Evolutionary conservation across 2,113 vertebrate genomes (phyloP).

Genomic region (Camelus dromedarius): DNA sequence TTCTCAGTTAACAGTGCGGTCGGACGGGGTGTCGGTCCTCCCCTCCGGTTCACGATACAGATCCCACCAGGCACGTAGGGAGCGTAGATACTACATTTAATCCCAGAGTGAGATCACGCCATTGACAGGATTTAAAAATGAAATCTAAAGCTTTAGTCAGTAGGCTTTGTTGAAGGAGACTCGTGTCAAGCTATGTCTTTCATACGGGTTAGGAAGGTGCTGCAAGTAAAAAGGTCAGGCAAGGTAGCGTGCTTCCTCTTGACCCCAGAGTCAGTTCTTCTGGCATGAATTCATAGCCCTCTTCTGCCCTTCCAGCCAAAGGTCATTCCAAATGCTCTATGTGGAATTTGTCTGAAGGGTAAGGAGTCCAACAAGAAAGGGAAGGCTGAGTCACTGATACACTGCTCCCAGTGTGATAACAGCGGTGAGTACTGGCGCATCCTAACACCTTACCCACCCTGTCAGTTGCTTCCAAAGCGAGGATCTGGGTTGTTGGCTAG

Average conservation of each 20-base stretch:
- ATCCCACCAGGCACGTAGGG: not conserved
- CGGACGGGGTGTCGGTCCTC: not conserved
- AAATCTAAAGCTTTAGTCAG: not conserved
- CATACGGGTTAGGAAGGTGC: slow-evolving; percentile 61
- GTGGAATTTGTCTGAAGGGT: slow-evolving; percentile 99
- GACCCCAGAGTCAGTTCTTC: slow-evolving; percentile 86
- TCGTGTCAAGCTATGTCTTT: slow-evolving; percentile 43
- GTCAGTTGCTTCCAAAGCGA: not conserved
- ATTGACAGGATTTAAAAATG: not conserved
- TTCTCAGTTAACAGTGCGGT: not conserved
- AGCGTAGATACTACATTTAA: not conserved
- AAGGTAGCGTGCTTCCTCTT: slow-evolving; percentile 81
- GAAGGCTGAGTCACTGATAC: slow-evolving; percentile 97
- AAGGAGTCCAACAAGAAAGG: slow-evolving; percentile 99
- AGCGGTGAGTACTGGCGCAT: slow-evolving; percentile 93
- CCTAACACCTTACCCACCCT: slow-evolving; percentile 34
- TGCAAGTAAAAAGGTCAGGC: slow-evolving; percentile 75
- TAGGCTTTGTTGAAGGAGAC: not conserved
- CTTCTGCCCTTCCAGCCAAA: slow-evolving; percentile 99
- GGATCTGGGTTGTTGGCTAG: not conserved
- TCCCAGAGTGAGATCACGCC: not conserved
- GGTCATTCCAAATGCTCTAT: slow-evolving; percentile 99
- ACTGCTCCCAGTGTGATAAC: slow-evolving; percentile 99
- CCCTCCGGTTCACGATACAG: not conserved
- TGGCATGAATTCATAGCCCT: slow-evolving; percentile 96